phyloP scores from a whole-genome alignment of 2,888 invertebrate genomes.

The Lepidocyrtinus sp. region DNA sequence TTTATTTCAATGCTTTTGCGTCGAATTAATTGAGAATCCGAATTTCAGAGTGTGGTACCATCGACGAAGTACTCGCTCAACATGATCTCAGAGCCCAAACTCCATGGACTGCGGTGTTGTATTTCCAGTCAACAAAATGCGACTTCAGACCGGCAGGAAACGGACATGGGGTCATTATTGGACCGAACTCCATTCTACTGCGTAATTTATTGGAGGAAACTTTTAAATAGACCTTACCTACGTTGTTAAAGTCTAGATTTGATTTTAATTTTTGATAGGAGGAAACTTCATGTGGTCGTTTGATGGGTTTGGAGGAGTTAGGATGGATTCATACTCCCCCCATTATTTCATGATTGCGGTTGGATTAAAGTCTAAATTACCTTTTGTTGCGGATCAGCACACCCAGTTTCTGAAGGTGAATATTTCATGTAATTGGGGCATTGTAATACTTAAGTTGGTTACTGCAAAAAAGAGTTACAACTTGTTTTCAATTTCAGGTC shows the following conservation, averaged over 20 bases:
- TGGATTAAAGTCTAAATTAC: slow-evolving; percentile 53
- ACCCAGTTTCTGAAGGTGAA: slow-evolving; percentile 61
- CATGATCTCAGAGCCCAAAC: slow-evolving; percentile 48
- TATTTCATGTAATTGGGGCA: no score
- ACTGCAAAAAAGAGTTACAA: not conserved
- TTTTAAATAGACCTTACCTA: no score
- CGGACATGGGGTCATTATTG: slow-evolving; percentile 63
- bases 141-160: slow-evolving; percentile 59
- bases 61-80: slow-evolving; percentile 46
- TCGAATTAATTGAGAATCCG: not conserved
- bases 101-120: slow-evolving; percentile 60
- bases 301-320: slow-evolving; percentile 27
- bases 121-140: slow-evolving; percentile 58
- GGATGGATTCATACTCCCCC: slow-evolving; percentile 45
- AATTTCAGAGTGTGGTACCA: slow-evolving; percentile 51
- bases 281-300: slow-evolving; percentile 48
- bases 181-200: slow-evolving; percentile 57
- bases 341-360: slow-evolving; percentile 53
- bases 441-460: no score
- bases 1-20: not conserved
- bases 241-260: no score
- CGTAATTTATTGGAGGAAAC: slow-evolving; percentile 37
- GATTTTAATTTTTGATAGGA: slow-evolving; percentile 23
- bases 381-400: slow-evolving; percentile 49
- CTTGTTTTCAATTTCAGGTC: slow-evolving; percentile 31